phyloP scores from a whole-genome alignment of 2,797 vertebrate species.

The Pseudotriccus pelzelni region DNA sequence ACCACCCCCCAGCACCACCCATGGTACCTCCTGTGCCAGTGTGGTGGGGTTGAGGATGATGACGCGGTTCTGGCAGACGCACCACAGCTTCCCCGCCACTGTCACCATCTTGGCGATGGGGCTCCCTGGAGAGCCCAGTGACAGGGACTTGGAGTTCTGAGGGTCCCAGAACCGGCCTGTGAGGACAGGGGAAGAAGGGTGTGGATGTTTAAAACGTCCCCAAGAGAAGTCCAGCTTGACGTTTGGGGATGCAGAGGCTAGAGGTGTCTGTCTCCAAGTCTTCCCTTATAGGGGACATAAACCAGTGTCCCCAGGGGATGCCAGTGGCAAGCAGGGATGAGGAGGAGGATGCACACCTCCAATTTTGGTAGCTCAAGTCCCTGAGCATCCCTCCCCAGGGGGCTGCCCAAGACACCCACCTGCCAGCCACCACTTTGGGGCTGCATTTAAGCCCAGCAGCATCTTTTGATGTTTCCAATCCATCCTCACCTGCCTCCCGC shows the following conservation, averaged over 20 bases:
- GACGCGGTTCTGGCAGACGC: conserved; percentile 92
- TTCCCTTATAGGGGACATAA: background rate
- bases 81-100: conserved; percentile 92
- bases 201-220: background rate
- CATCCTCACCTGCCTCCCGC: conserved; percentile 89
- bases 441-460: background rate
- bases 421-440: background rate
- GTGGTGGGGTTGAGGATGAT: conserved; percentile 87
- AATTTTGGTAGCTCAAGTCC: background rate
- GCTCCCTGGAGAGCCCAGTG: conserved; percentile 85
- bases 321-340: rapidly evolving
- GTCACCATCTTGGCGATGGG: conserved; percentile 97
- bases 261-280: background rate
- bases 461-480: rapidly evolving
- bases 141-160: conserved; percentile 91
- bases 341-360: background rate
- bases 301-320: background rate
- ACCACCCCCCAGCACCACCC: rapidly evolving
- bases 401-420: background rate
- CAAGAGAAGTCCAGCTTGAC: rapidly evolving
- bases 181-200: background rate
- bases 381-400: background rate
- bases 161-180: conserved; percentile 96
- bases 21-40: conserved; percentile 86
- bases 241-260: rapidly evolving